Evolutionary conservation across 2,113 vertebrate species (phyloP).

Genomic region (Taxidea taxus): DNA sequence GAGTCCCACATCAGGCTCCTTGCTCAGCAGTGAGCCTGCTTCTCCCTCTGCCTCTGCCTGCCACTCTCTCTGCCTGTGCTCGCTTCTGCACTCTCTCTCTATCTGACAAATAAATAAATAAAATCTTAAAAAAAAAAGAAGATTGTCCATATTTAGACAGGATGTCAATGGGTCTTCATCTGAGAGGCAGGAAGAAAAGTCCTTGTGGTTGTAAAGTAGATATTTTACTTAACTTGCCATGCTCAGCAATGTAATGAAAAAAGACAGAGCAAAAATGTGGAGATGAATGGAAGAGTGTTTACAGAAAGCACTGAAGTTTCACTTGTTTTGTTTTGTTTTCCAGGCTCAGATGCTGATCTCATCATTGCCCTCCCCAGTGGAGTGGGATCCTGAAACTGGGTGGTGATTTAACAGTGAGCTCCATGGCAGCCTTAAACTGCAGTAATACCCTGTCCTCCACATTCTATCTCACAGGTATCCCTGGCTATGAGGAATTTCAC

Average conservation of each 20-base stretch:
- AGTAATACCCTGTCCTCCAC: not conserved
- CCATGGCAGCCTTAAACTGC: slow-evolving; percentile 23
- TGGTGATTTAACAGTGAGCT: not conserved
- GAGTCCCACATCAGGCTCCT: too few relatives aligned
- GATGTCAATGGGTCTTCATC: not conserved
- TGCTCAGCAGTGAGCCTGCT: too few relatives aligned
- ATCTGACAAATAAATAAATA: too few relatives aligned
- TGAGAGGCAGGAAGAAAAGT: fast-evolving
- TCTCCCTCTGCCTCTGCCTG: too few relatives aligned
- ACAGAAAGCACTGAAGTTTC: not conserved
- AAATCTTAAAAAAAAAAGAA: not conserved
- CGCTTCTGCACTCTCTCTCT: too few relatives aligned
- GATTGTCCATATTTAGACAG: not conserved
- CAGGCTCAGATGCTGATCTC: not conserved
- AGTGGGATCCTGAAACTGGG: not conserved
- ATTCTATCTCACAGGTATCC: slow-evolving; percentile 62
- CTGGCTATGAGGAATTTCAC: slow-evolving; percentile 63
- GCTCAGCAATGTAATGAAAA: not conserved
- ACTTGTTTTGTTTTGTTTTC: not conserved
- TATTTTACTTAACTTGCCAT: not conserved
- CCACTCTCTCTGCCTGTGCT: too few relatives aligned
- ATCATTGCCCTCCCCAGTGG: fast-evolving
- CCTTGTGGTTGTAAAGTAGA: not conserved
- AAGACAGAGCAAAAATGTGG: not conserved
- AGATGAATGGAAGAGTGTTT: not conserved